Evolutionary conservation across 2,113 vertebrate species (phyloP).

Genomic region (Gymnocephalus cernua): DNA sequence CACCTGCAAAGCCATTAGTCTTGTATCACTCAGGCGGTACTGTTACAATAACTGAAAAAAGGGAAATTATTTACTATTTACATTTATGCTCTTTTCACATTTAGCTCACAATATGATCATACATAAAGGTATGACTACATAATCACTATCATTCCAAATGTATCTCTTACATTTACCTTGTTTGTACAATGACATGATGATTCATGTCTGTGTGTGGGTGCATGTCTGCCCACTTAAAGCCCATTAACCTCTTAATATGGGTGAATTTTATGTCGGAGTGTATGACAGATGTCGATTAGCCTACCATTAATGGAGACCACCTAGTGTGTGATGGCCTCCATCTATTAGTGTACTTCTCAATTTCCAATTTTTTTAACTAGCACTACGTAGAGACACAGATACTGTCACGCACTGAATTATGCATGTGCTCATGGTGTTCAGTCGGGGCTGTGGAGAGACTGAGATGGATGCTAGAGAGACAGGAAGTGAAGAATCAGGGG

Average conservation of each 20-base stretch:
- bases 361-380: slow-evolving; percentile 50
- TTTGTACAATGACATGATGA: background rate
- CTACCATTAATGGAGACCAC: slow-evolving; percentile 30
- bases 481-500: slow-evolving; percentile 34
- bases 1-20: background rate
- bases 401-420: slow-evolving; percentile 64
- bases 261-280: background rate
- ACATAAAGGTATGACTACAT: background rate
- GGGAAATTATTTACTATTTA: background rate
- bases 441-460: slow-evolving; percentile 37
- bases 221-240: background rate
- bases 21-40: background rate
- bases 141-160: background rate
- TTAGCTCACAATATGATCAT: background rate
- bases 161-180: background rate
- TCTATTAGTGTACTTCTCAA: slow-evolving; percentile 29
- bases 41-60: background rate
- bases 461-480: slow-evolving; percentile 48
- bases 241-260: slow-evolving; percentile 2
- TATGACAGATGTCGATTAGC: slow-evolving; percentile 27
- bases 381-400: slow-evolving; percentile 36
- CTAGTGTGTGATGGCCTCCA: slow-evolving; percentile 22
- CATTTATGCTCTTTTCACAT: background rate
- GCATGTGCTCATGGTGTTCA: slow-evolving; percentile 54
- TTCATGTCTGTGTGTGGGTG: background rate